Conservation (phyloP, 2,888 invertebrate genomes). For the Adelphocoris suturalis region DNA sequence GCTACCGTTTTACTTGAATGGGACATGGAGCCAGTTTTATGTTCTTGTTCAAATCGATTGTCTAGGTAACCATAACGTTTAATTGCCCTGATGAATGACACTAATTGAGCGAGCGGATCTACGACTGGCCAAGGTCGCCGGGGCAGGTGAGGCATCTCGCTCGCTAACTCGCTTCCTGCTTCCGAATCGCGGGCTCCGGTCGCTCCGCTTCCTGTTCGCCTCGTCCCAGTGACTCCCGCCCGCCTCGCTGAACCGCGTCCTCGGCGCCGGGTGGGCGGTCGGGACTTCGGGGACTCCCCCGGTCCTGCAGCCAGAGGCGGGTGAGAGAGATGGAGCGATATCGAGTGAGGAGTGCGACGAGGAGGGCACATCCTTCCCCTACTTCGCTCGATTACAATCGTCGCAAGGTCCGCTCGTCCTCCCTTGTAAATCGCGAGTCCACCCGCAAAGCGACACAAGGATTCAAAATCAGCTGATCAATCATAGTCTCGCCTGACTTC, state of each 20-base stretch:
- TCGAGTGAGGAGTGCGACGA: not conserved
- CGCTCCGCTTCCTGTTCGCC: conserved; percentile 68
- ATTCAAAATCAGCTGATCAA: too few relatives aligned
- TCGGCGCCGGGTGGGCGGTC: not conserved
- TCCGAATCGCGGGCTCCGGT: conserved; percentile 24
- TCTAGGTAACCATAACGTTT: not conserved
- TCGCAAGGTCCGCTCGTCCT: not conserved
- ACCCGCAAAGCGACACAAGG: too few relatives aligned
- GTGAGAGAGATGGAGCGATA: not conserved
- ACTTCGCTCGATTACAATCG: not conserved
- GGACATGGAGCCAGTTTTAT: too few relatives aligned
- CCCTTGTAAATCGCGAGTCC: too few relatives aligned
- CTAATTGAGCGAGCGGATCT: conserved; percentile 20
- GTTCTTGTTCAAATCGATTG: too few relatives aligned
- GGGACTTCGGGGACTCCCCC: not conserved
- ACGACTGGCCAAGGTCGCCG: not conserved
- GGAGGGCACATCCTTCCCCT: not conserved
- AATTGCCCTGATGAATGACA: not conserved
- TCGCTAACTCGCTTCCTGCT: conserved; percentile 2
- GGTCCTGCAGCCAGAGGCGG: too few relatives aligned
- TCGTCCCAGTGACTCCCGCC: conserved; percentile 69
- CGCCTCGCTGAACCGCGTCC: conserved; percentile 11
- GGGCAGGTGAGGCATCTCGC: conserved; percentile 25
- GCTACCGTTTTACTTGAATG: too few relatives aligned
- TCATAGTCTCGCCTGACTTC: too few relatives aligned